Evolutionary conservation across 2,797 vertebrate species (phyloP).

Genomic region (Cygnus olor): DNA sequence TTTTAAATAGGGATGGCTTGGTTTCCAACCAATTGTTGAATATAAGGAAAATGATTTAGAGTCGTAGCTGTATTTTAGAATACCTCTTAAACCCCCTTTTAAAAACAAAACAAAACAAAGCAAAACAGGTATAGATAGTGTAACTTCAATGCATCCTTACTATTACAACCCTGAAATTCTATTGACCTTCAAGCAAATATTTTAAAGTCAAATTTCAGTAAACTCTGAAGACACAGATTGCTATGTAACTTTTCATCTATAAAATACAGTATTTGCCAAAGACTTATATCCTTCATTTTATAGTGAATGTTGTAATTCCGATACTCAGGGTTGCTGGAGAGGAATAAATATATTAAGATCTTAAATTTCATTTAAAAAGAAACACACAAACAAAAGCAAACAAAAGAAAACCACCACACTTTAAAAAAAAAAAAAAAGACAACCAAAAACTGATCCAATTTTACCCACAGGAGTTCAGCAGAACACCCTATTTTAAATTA

Average conservation of each 20-base stretch:
- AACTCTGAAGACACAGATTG: not conserved
- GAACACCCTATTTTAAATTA: not conserved
- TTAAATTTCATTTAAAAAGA: not conserved
- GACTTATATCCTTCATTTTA: not conserved
- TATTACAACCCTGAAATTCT: not conserved
- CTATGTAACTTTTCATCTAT: not conserved
- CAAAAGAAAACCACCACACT: not conserved
- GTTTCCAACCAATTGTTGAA: slow-evolving; percentile 23
- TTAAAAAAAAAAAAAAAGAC: not conserved
- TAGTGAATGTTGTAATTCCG: not conserved
- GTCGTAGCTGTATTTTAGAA: not conserved
- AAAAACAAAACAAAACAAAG: not conserved
- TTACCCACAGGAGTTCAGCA: not conserved
- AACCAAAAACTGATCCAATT: not conserved
- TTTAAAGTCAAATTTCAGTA: not conserved
- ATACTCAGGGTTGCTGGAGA: not conserved
- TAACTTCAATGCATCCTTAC: not conserved
- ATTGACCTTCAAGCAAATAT: not conserved
- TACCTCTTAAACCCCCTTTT: not conserved
- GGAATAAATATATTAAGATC: not conserved
- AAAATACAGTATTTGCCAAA: not conserved
- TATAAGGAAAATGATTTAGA: not conserved
- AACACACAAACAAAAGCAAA: not conserved
- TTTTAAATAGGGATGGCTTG: not conserved
- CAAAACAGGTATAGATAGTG: not conserved